Base-by-base conservation (phyloP, 2,888 invertebrate genomes). In the Eristalinus aeneus region DNA sequence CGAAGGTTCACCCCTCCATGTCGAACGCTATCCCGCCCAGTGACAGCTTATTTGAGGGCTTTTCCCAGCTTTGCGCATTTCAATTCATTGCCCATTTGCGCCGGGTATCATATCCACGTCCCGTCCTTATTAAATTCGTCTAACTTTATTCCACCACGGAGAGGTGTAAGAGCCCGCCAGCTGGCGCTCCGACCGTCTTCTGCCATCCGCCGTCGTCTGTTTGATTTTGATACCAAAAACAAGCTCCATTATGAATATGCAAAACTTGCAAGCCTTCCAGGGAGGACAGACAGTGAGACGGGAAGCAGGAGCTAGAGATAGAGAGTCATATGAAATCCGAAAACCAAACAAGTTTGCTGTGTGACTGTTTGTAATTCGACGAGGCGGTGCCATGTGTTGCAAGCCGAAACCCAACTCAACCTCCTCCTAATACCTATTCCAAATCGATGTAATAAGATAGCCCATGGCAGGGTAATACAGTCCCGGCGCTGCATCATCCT, bases 361-460 rank as follows among this genome's bases (percentile, higher is more conserved):
- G 65, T 60, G 75, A 65, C 65, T 64, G 56, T 58, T 36, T 54
- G 60, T 60, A 67, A 67, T 65, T 46, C 54, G 36, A 61, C n/a
- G 46, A 46, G 46, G 16, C 46, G 46, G 16, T 46, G 76, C 54
- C 69, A 60, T 67, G 60, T 75, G 65, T 16, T 46, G 39, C 39
- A 10, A 34, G 34, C 63, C 72, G 61, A 27, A 20, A 39, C 31
- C 61, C 32, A 65, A 12, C 22, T 23, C 34, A 32, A 22, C 20
- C 20, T 32, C 34, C 10, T 32, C n/a, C 22, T 11, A 3, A 4
- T 54, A 36, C 61, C 27, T 63, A 64, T 27, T 68, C 65, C 73
- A 22, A 78, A 71, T 63, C 69, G 73, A 82, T 86, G 86, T 74
- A 78, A 86, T 74, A 86, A 78, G 82, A 82, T 82, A 86, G 82